Base-by-base conservation (phyloP, 92 coral and sea anemone species). In the Montipora capitata region DNA sequence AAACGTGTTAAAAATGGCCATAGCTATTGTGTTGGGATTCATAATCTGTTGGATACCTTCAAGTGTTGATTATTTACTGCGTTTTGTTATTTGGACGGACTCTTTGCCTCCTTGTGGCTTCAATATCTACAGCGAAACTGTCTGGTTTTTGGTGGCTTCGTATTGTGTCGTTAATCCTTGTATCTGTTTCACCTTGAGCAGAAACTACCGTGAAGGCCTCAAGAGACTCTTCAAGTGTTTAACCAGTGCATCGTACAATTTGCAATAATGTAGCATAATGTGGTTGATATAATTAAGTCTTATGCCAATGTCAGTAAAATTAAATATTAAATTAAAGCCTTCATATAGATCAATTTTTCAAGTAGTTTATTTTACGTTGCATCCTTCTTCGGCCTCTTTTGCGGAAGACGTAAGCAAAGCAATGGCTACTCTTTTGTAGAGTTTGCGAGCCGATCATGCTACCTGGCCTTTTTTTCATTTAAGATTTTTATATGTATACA, bases 11-110 rank as follows among this genome's bases (percentile, higher is more conserved):
- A 64, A 63, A 43, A 63, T 79, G 72, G 42, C 83, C 61, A 43
- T 64, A n/a, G 83, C 83, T 6, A 64, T 79, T 14, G 83, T 79
- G 61, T 11, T 62, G 45, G 72, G 44, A 41, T 79, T 79, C 63
- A 58, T 35, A 16, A 1, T 79, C 0, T 79, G 63, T 58, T 64
- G 73, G 83, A 17, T 79, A 39, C 73, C 59, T 13, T 49, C 13
- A 11, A 11, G 9, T 79, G 12, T 79, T 39, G 2, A 11, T 1
- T 2, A 7, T 1, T 63, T 63, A 57, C 52, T 43, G 5, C 44
- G 2, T 9, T 48, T 48, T 10, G 4, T 42, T 8, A 5, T 61
- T 8, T 6, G n/a, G n/a, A 0, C 15, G 5, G 27, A 43, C 35
- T 5, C 1, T 9, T 8, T 3, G 14, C 3, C n/a, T 48, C 3